A percentile compares a stretch with the other conserved stretches of the same genome.
phyloP scores from a whole-genome alignment of 2,797 vertebrate species.

The Petrocephalus schoutedeni region DNA sequence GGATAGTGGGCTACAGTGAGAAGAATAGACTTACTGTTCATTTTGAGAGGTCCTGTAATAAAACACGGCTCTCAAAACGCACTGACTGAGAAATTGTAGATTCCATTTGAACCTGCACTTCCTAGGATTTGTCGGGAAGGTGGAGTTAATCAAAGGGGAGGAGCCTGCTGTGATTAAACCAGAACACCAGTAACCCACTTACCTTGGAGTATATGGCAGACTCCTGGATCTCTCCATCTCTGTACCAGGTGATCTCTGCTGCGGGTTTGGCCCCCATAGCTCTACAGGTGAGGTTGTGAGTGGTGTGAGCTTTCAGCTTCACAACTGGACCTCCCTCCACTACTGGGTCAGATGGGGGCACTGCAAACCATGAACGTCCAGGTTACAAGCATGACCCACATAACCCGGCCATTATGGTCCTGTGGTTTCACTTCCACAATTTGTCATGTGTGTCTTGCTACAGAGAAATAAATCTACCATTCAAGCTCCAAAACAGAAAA shows the following conservation, averaged over 20 bases:
- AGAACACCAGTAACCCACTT: conserved; percentile 4
- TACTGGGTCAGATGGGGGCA: conserved; percentile 76
- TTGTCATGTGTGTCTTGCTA: neutral
- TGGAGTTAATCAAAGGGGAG: neutral
- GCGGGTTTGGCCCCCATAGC: conserved; percentile 73
- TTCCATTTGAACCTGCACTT: neutral
- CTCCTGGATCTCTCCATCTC: conserved; percentile 76
- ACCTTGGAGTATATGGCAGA: conserved; percentile 76
- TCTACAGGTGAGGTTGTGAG: conserved; percentile 79
- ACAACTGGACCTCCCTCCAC: conserved; percentile 78
- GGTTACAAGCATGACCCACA: neutral
- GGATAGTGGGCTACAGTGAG: conserved; percentile 25
- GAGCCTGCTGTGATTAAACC: neutral
- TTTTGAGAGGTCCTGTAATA: neutral
- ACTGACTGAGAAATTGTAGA: neutral
- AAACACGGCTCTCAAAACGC: neutral
- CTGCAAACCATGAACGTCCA: conserved; percentile 47
- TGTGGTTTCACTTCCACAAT: neutral
- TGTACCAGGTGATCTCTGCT: conserved; percentile 83
- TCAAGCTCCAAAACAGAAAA: neutral
- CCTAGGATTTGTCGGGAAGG: neutral
- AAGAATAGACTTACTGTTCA: neutral
- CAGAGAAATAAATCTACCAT: neutral
- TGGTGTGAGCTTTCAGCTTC: conserved; percentile 73
- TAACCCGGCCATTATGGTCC: no score